Conservation (phyloP, 1,140 invertebrate genomes). For the Berghia stephanieae region DNA sequence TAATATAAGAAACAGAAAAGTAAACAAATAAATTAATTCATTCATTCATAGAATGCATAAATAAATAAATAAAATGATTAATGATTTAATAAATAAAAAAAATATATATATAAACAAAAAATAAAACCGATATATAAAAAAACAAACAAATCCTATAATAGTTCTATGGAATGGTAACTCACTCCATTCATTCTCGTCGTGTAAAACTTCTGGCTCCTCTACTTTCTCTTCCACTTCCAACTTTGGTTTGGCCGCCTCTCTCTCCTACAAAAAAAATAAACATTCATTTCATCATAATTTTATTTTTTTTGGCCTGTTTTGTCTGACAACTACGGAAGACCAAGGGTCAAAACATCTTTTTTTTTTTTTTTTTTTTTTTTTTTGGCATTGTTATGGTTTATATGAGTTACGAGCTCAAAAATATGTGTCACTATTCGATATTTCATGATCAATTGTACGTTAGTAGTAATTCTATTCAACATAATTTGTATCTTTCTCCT, state of each 20-base stretch:
- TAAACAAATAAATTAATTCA: background rate
- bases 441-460: too few relatives aligned
- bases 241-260: slow-evolving; percentile 61
- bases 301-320: too few relatives aligned
- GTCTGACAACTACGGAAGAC: too few relatives aligned
- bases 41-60: background rate
- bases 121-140: background rate
- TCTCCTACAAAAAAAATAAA: slow-evolving; percentile 45
- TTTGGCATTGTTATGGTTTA: too few relatives aligned
- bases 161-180: too few relatives aligned
- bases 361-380: too few relatives aligned
- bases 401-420: too few relatives aligned
- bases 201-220: slow-evolving; percentile 74
- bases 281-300: too few relatives aligned
- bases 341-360: too few relatives aligned
- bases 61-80: background rate
- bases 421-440: too few relatives aligned
- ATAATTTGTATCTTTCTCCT: too few relatives aligned
- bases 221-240: slow-evolving; percentile 68
- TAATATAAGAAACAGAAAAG: background rate
- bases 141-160: slow-evolving; percentile 1
- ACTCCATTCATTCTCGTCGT: slow-evolving; percentile 95
- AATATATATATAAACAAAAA: background rate
- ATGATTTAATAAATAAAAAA: background rate
- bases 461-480: too few relatives aligned